Percentiles rank a stretch among this genome's conserved stretches.
phyloP scores from a whole-genome alignment of 2,113 vertebrate genomes.

The Nothobranchius furzeri region DNA sequence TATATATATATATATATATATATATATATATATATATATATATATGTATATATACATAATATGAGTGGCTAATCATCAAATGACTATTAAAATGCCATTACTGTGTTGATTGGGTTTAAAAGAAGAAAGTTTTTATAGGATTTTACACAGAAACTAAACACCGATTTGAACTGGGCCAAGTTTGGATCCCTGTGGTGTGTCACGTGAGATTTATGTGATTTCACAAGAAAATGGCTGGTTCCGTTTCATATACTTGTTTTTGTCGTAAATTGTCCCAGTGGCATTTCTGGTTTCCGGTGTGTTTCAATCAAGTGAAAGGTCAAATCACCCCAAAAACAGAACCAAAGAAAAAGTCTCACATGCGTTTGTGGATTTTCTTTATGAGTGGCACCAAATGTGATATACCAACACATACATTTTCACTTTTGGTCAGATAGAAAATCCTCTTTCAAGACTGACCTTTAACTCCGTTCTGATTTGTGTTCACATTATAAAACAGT shows the following conservation, averaged over 20 bases:
- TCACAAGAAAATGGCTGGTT: not conserved
- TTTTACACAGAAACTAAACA: not conserved
- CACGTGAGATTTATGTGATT: not conserved
- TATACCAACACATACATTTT: not conserved
- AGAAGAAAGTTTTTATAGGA: too few relatives aligned
- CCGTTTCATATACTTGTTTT: not conserved
- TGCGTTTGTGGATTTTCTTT: too few relatives aligned
- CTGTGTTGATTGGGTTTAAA: too few relatives aligned
- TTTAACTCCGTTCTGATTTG: not conserved
- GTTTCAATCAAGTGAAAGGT: not conserved
- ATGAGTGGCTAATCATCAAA: too few relatives aligned
- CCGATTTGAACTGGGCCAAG: not conserved
- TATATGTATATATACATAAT: too few relatives aligned
- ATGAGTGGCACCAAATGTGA: too few relatives aligned
- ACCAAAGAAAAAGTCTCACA: too few relatives aligned
- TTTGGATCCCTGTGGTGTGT: not conserved
- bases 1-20: too few relatives aligned
- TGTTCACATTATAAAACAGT: not conserved
- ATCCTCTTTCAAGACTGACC: not conserved
- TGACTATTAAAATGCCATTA: too few relatives aligned
- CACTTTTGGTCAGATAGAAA: not conserved
- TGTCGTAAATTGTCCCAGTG: not conserved
- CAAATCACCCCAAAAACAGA: not conserved
- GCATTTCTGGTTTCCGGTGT: not conserved
- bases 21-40: too few relatives aligned